Evolutionary conservation across 2,888 invertebrate genomes (phyloP).

Genomic region (Lepidochrysops patricia): DNA sequence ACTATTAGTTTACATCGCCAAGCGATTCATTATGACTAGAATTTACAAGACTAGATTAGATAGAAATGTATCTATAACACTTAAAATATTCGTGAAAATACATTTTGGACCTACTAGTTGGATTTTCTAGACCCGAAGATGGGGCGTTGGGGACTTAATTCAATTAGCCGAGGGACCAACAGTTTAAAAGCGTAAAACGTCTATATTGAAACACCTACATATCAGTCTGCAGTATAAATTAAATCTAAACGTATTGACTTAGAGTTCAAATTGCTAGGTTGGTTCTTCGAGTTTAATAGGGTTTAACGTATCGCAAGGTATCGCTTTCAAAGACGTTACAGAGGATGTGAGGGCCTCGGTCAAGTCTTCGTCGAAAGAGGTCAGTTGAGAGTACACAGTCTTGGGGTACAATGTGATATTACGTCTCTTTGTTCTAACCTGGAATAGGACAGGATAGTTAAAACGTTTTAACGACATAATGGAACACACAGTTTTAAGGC

Average conservation of each 20-base stretch:
- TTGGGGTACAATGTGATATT: conserved; percentile 48
- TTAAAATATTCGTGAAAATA: neutral
- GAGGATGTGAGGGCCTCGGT: conserved; percentile 42
- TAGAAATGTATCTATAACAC: neutral
- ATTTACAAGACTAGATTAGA: neutral
- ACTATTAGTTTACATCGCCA: neutral
- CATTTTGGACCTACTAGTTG: neutral
- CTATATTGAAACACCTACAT: conserved; percentile 52
- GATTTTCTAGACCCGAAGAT: neutral
- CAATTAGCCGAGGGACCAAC: conserved; percentile 13
- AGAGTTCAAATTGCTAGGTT: conserved; percentile 53
- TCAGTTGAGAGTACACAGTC: conserved; percentile 60
- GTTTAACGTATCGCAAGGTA: conserved; percentile 26
- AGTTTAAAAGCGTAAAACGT: conserved; percentile 17
- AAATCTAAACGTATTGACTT: conserved; percentile 48
- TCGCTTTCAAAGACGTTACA: conserved; percentile 44
- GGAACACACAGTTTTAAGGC: neutral
- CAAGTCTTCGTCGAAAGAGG: conserved; percentile 56
- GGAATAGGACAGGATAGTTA: conserved; percentile 26
- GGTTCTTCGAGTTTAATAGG: conserved; percentile 52
- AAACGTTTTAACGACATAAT: neutral
- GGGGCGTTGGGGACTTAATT: conserved; percentile 3
- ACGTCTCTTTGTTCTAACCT: conserved; percentile 49
- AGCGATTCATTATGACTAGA: neutral
- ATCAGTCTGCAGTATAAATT: conserved; percentile 69